Base-by-base conservation (phyloP, 2,113 vertebrate genomes). In the Alouatta palliata region DNA sequence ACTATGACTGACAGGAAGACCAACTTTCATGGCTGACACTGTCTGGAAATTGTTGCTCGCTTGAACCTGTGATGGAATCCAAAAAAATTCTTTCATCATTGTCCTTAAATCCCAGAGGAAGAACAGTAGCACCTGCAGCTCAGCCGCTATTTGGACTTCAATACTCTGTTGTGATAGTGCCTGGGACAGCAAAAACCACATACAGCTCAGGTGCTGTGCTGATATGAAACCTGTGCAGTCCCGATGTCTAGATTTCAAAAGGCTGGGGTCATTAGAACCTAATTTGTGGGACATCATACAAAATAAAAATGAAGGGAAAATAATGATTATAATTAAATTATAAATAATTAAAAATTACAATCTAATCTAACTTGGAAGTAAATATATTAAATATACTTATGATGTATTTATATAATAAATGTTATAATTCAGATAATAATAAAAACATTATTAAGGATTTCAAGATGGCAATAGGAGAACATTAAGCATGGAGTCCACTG, bases 121-220 rank as follows among this genome's bases (percentile, higher is more conserved):
- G 40, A 54, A n/a, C 52, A 21, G 49, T 49, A 16, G 35, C 17
- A n/a, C 14, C 21, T 32, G 66, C 54, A 85, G 49, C 27, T 54
- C 71, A 35, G 17, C 27, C 32, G 20, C 30, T 30, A 11, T 49
- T 86, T 86, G 54, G 8, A 87, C 9, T 40, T 84, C 3, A 61
- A 0, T n/a, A 54, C 32, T 56, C 2, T 52, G 25, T 61, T 61
- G 71, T n/a, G 13, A 14, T 49, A 81, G 17, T 32, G 47, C 11
- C 8, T 71, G 70, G n/a, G 37, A 77, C 37, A 23, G 27, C 8
- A 40, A 71, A 19, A 4, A 58, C 3, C 11, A n/a, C 16, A 5
- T 3, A 8, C 5, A 25, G 56, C 13, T 76, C 43, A 43, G 43
- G 49, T 0, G 1, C 17, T 2, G 0, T 30, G n/a, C 23, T 79